Base-by-base conservation (phyloP, 1,140 invertebrate genomes). In the Drosophila ercepeae region DNA sequence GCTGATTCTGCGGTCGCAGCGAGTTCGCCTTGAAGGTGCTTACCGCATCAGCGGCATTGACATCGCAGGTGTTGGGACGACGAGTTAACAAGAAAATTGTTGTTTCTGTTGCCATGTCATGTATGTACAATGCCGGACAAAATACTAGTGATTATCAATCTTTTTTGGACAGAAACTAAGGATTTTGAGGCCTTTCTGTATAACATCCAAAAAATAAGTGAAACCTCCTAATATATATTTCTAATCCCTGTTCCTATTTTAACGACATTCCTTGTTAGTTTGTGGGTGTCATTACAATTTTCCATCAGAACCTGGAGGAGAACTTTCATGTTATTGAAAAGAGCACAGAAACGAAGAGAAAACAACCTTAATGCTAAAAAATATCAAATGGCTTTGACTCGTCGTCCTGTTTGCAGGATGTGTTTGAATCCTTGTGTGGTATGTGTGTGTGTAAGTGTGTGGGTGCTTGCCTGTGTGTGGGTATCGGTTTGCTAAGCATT, bases 301-400 rank as follows among this genome's bases (percentile, higher is more conserved):
- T 77, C 75, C 79, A 71, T 78, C 69, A 84, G 75, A 78, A 63
- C 69, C 44, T 57, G 44, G 39, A 53, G 48, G 52, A 59, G 63
- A 79, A 86, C 81, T 83, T 83, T 84, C 75, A 78, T 86, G 81
- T 83, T 83, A 86, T 83, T 83, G 79, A 86, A 83, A 83, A 83
- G 60, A 52, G 81, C 77, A 63, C 21, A 45, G 52, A 46, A 52
- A 41, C 55, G 77, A 68, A 48, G 53, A 45, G 61, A 59, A 79
- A 75, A 68, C 72, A 79, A 60, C 55, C 78, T 52, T 79, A 83
- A 86, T 68, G 65, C 64, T 68, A 44, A 60, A 84, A 68, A 84
- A 86, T 84, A 84, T 86, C 76, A 64, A 55, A 73, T 86, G 76
- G 60, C 81, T 75, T 53, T 67, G 45, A 73, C 57, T 83, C 60